These are phyloP conservation scores for Lates calcarifer DNA, from an alignment of 2,113 vertebrate species.

Conservation along the genomic window DNA sequence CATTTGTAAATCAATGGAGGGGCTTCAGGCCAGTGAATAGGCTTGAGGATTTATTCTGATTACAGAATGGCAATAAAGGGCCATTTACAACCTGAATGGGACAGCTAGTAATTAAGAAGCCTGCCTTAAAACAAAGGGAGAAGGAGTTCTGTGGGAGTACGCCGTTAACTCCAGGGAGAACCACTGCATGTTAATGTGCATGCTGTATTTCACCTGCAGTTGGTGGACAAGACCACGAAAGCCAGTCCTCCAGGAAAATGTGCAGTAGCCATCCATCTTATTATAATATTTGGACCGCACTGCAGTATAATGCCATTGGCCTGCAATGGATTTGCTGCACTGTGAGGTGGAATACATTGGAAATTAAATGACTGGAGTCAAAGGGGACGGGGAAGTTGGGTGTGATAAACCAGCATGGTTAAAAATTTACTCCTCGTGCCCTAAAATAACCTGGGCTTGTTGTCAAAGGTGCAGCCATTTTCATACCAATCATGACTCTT, in stretches of 20 bases:
- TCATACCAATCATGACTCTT: conserved; percentile 42
- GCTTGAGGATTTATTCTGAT: conserved; percentile 83
- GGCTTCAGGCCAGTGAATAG: conserved; percentile 78
- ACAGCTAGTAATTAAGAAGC: conserved; percentile 83
- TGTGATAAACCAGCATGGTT: conserved; percentile 30
- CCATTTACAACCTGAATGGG: conserved; percentile 83
- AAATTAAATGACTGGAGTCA: conserved; percentile 45
- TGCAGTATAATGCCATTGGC: conserved; percentile 56
- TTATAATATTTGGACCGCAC: conserved; percentile 72
- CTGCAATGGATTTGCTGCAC: conserved; percentile 59
- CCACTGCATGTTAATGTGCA: conserved; percentile 63
- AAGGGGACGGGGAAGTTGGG: conserved; percentile 15
- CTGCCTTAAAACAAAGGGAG: conserved; percentile 81
- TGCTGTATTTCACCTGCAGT: conserved; percentile 71
- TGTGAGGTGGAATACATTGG: conserved; percentile 33
- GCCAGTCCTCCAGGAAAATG: conserved; percentile 65
- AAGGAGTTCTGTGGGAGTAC: conserved; percentile 72
- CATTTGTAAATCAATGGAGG: conserved; percentile 83
- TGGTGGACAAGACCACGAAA: conserved; percentile 57
- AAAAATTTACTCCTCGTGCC: conserved; percentile 21
- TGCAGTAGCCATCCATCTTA: conserved; percentile 68
- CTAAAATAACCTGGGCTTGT: conserved; percentile 22
- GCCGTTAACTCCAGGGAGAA: conserved; percentile 58
- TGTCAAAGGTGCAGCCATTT: conserved; percentile 35
- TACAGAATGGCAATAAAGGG: conserved; percentile 83